These are phyloP conservation scores for Melieria omissa DNA, from an alignment of 2,888 invertebrate species.

Conservation along the genomic window DNA sequence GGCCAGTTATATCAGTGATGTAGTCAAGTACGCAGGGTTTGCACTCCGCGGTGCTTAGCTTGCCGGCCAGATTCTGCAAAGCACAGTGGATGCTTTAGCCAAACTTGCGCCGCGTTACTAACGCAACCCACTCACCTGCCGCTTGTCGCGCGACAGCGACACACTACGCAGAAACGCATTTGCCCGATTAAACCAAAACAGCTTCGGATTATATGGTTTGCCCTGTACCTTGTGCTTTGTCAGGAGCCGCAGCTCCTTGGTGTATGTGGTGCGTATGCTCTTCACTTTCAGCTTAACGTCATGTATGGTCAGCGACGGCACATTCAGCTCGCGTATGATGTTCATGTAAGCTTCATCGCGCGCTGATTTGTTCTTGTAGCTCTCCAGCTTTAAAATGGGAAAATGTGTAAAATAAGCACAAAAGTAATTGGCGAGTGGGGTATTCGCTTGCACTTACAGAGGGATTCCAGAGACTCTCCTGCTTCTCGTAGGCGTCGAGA, in stretches of 20 bases:
- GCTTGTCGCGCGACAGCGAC: slow-evolving; percentile 41
- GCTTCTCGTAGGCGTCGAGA: slow-evolving; percentile 51
- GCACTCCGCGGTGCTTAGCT: background rate
- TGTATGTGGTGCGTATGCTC: slow-evolving; percentile 56
- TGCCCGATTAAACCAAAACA: slow-evolving; percentile 52
- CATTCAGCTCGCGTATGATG: slow-evolving; percentile 52
- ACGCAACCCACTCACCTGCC: background rate
- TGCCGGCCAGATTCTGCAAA: slow-evolving; percentile 16
- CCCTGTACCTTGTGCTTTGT: slow-evolving; percentile 44
- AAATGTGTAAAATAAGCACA: slow-evolving; percentile 1
- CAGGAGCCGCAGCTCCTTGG: slow-evolving; percentile 51
- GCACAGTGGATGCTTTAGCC: background rate
- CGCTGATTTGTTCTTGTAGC: slow-evolving; percentile 52
- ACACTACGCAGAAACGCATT: slow-evolving; percentile 49
- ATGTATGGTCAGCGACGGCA: slow-evolving; percentile 49
- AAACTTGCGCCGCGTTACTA: background rate
- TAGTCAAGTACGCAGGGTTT: slow-evolving; percentile 25
- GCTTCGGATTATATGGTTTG: slow-evolving; percentile 47
- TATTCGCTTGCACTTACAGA: too few relatives aligned
- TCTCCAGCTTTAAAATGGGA: slow-evolving; percentile 38
- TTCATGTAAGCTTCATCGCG: slow-evolving; percentile 49
- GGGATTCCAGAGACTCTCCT: slow-evolving; percentile 55
- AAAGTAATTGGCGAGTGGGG: too few relatives aligned
- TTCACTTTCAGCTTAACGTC: slow-evolving; percentile 59
- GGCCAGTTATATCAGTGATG: slow-evolving; percentile 2